These are phyloP conservation scores for Zaprionus kolodkinae DNA, from an alignment of 1,140 invertebrate species.

Conservation along the genomic window DNA sequence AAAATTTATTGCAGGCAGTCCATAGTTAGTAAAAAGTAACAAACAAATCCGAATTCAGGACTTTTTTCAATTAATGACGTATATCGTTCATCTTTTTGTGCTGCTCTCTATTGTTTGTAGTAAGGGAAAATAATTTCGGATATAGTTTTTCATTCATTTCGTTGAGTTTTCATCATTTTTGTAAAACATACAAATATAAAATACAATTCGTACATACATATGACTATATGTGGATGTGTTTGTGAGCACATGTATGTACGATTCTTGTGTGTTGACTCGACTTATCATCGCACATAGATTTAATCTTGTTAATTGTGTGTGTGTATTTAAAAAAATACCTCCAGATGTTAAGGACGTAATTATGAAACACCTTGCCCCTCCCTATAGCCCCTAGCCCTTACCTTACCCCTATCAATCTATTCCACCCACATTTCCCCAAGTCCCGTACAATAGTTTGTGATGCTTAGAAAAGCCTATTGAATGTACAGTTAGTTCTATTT, in stretches of 20 bases:
- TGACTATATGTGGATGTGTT: neutral
- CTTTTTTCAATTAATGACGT: slow-evolving; percentile 18
- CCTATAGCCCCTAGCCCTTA: neutral
- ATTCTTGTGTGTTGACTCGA: slow-evolving; percentile 29
- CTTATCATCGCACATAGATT: slow-evolving; percentile 28
- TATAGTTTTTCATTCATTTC: slow-evolving; percentile 15
- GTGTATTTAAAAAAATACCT: slow-evolving; percentile 46
- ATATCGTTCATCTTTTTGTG: slow-evolving; percentile 44
- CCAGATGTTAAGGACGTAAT: slow-evolving; percentile 51
- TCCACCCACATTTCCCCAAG: neutral
- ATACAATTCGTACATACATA: slow-evolving; percentile 33
- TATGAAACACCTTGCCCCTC: slow-evolving; percentile 56
- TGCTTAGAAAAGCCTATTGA: slow-evolving; percentile 61
- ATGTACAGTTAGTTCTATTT: slow-evolving; percentile 68
- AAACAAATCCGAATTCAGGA: slow-evolving; percentile 76
- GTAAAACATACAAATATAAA: slow-evolving; percentile 46
- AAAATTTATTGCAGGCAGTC: slow-evolving; percentile 83
- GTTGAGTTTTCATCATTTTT: slow-evolving; percentile 27
- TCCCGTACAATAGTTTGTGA: slow-evolving; percentile 70
- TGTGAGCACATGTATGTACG: slow-evolving; percentile 6
- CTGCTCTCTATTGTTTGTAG: slow-evolving; percentile 28
- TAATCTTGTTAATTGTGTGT: slow-evolving; percentile 24
- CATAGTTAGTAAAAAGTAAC: slow-evolving; percentile 79
- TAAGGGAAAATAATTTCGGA: slow-evolving; percentile 32
- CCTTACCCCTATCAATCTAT: slow-evolving; percentile 3